Evolutionary conservation across 1,140 invertebrate genomes (phyloP), one percentile per base, ranked within the genome.

Genomic region (Pseudobourletiella spinata): DNA sequence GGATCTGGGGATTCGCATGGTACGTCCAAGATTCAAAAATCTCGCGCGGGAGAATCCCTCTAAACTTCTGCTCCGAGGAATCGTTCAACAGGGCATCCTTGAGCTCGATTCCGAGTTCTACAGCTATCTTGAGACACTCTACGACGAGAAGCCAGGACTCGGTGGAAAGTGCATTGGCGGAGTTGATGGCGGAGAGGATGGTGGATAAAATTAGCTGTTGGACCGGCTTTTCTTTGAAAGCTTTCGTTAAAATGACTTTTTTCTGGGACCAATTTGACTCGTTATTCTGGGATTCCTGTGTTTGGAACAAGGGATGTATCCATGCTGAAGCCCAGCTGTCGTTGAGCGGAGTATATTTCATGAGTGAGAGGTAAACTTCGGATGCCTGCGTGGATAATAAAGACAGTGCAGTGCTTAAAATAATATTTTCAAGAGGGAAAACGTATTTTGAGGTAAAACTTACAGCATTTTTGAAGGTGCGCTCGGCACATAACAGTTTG

Each of bases 1-100:
- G 69, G 42, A 81, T 72, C 78, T 83, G 66, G 44, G 48, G 43
- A 58, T 64, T 63, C 20, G 22, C 32, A 50, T 29, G 51, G 42
- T 39, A 58, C 4, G 54, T 43, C 63, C 63, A 65, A 28, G 42
- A 22, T 39, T 63, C 14, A 20, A 65, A 30, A n/a, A 62, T 51
- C 14, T 44, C 15, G 3, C 63, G 29, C 15, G 63, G 63, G 3
- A 68, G 43, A 25, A 68, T 24, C 1, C 63, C 60, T 1, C 61
- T 29, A 42, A 68, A 68, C 6, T 32, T 64, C 20, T 63, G 32
- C 42, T 54, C 28, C 11, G 6, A 52, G 4, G 24, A 22, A 2
- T 8, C 18, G 29, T n/a, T 14, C 42, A n/a, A 44, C 32, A 22
- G 8, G 20, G 8, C 20, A 22, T 8, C 46, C 11, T 14, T n/a